phyloP scores from a whole-genome alignment of 2,888 invertebrate genomes.

The Megamerina dolium region DNA sequence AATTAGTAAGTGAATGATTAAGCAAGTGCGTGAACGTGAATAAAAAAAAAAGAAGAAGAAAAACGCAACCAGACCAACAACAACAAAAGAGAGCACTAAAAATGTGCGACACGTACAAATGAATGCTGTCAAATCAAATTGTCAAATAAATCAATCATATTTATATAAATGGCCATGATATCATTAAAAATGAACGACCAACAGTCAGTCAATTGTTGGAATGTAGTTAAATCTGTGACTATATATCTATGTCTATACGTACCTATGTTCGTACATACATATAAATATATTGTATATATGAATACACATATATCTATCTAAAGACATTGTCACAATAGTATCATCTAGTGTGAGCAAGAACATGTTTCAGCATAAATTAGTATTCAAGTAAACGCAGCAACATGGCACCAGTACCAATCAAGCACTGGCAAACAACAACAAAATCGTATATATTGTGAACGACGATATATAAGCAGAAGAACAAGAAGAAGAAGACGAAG shows the following conservation, averaged over 20 bases:
- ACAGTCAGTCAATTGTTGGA: neutral
- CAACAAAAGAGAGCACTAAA: no score
- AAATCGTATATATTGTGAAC: neutral
- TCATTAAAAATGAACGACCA: slow-evolving; percentile 4
- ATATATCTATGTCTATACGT: no score
- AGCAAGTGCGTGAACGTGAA: no score
- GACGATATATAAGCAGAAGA: neutral
- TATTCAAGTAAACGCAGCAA: slow-evolving; percentile 10
- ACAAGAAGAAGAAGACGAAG: neutral
- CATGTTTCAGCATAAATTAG: slow-evolving; percentile 40
- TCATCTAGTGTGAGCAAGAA: no score
- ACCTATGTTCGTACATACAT: no score
- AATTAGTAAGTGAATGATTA: no score
- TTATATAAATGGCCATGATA: slow-evolving; percentile 37
- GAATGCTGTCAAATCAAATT: slow-evolving; percentile 36
- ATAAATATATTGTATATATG: no score
- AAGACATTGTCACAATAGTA: neutral
- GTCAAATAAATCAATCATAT: slow-evolving; percentile 47
- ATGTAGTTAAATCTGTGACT: no score
- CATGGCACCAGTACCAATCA: neutral
- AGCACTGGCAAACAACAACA: neutral
- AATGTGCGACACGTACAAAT: slow-evolving; percentile 34
- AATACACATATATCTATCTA: neutral
- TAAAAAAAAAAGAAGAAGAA: no score
- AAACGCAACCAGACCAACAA: no score